Percentiles rank a stretch among this genome's conserved stretches.
phyloP scores from a whole-genome alignment of 2,888 invertebrate genomes.

The Sericinus montela region DNA sequence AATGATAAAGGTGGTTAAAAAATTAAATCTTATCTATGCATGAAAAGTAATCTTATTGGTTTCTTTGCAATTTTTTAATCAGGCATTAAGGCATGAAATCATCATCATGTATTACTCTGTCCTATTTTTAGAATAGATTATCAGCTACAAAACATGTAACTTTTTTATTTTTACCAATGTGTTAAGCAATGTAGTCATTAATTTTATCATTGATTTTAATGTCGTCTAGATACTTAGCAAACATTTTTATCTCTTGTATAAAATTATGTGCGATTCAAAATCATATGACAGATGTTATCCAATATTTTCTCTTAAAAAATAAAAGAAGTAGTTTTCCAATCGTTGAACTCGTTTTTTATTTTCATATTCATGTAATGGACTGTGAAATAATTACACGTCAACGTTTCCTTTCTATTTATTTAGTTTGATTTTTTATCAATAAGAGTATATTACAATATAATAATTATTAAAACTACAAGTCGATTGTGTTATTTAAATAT shows the following conservation, averaged over 20 bases:
- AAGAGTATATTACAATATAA: conserved; percentile 80
- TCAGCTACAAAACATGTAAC: not conserved
- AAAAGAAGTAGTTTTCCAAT: conserved; percentile 41
- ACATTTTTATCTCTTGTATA: conserved; percentile 5
- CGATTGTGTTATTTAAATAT: conserved; percentile 78
- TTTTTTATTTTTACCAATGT: conserved; percentile 1
- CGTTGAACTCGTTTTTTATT: conserved; percentile 31
- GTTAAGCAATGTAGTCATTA: conserved; percentile 4
- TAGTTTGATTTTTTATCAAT: conserved; percentile 78
- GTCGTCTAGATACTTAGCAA: not conserved
- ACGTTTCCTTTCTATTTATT: conserved; percentile 70
- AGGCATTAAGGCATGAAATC: conserved; percentile 17
- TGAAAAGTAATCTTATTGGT: no score
- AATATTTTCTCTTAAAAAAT: conserved; percentile 37
- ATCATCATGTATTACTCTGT: not conserved
- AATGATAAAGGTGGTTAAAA: no score
- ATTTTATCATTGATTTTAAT: not conserved
- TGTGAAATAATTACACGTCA: conserved; percentile 17
- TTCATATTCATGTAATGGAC: not conserved
- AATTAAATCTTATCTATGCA: no score
- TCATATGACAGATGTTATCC: conserved; percentile 24
- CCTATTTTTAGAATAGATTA: not conserved
- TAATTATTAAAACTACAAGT: conserved; percentile 78
- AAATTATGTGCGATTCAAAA: conserved; percentile 1
- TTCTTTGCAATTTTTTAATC: conserved; percentile 2